phyloP scores from a whole-genome alignment of 30 jellyfish, hydroid and myxozoan species.

The Aurelia sp. region DNA sequence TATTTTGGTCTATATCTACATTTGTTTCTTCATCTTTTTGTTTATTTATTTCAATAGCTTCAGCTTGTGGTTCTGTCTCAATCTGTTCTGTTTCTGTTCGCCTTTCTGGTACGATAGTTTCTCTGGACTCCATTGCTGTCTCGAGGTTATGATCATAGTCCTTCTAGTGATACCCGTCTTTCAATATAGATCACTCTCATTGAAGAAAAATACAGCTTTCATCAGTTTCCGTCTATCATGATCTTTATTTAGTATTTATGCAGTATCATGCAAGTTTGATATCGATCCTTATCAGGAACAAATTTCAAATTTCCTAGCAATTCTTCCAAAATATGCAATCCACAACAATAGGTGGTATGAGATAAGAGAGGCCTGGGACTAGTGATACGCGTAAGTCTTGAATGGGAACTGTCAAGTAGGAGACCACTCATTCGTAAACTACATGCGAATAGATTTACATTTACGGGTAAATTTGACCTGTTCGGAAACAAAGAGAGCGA shows the following conservation, averaged over 20 bases:
- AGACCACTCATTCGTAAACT: conserved; percentile 23
- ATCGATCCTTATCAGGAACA: too few species aligned
- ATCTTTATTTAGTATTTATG: too few species aligned
- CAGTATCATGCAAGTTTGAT: too few species aligned
- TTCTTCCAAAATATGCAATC: too few species aligned
- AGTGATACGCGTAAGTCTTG: background rate
- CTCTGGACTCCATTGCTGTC: too few species aligned
- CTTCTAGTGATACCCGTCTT: too few species aligned
- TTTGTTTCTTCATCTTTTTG: background rate
- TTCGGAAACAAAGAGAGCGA: conserved; percentile 1
- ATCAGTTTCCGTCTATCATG: too few species aligned
- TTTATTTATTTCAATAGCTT: background rate
- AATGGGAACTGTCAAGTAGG: background rate
- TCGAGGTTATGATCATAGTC: too few species aligned
- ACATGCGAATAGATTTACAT: background rate
- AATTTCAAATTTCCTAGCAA: too few species aligned
- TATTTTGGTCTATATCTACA: background rate
- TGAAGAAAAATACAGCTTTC: too few species aligned
- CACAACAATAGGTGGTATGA: background rate
- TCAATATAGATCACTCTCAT: too few species aligned
- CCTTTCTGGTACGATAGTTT: too few species aligned
- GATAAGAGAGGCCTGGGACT: conserved; percentile 51
- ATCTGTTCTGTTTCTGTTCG: background rate
- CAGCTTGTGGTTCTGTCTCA: background rate
- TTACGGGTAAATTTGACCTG: conserved; percentile 55